phyloP scores from a whole-genome alignment of 53 echinoderm and acorn worm species.

The Paracentrotus lividus region DNA sequence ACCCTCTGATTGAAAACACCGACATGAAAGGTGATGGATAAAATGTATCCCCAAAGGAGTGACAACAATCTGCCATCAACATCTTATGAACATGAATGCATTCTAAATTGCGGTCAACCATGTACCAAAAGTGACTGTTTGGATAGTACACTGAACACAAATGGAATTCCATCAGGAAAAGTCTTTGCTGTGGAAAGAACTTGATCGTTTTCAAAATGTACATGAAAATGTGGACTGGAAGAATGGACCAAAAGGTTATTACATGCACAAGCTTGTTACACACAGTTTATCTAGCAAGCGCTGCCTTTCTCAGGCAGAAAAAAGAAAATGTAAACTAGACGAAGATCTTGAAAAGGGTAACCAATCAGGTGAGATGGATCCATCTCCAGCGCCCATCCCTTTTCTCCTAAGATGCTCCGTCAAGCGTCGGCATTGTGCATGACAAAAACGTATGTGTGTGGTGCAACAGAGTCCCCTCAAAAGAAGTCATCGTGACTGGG shows the following conservation, averaged over 20 bases:
- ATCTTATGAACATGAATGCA: constrained; percentile 22
- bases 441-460: constrained; percentile 72
- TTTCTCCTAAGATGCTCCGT: constrained; percentile 51
- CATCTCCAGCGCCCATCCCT: background rate
- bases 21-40: constrained; percentile 31
- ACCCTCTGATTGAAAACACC: background rate
- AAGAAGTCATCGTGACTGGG: constrained; percentile 6
- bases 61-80: background rate
- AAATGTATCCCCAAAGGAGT: constrained; percentile 21
- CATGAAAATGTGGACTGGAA: constrained; percentile 29
- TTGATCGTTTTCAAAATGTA: constrained; percentile 43
- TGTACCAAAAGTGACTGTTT: constrained; percentile 28
- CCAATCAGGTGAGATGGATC: constrained; percentile 42
- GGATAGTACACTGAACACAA: constrained; percentile 10
- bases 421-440: constrained; percentile 72
- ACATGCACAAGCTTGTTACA: background rate
- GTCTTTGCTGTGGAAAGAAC: constrained; percentile 47
- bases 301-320: constrained; percentile 17
- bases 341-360: constrained; percentile 38
- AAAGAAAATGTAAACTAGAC: constrained; percentile 1
- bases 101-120: constrained; percentile 13
- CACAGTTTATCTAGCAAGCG: constrained; percentile 19
- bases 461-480: constrained; percentile 53
- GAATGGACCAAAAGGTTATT: constrained; percentile 29
- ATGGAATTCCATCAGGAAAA: constrained; percentile 28